These are phyloP conservation scores for Macrosteles quadrilineatus DNA, from an alignment of 1,140 invertebrate species.

Conservation along the genomic window DNA sequence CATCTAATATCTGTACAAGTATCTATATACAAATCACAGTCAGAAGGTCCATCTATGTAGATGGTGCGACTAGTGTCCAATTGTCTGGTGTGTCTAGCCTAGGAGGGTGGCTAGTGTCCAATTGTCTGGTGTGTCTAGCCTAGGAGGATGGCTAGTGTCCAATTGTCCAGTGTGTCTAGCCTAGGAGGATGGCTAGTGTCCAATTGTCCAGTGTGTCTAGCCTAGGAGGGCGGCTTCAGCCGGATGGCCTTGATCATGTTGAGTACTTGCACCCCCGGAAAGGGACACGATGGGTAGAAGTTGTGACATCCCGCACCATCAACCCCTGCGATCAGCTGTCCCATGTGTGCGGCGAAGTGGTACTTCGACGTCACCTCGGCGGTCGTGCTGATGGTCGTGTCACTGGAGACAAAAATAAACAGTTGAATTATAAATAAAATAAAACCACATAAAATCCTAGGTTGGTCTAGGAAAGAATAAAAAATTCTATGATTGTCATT, in stretches of 20 bases:
- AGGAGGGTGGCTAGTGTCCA: no score
- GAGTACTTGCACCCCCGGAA: conserved; percentile 63
- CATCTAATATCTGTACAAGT: no score
- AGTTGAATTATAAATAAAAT: no score
- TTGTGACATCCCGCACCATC: conserved; percentile 71
- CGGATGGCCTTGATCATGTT: conserved; percentile 64
- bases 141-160: not conserved
- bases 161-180: no score
- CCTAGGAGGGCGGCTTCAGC: not conserved
- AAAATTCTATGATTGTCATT: no score
- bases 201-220: no score
- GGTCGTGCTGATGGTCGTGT: conserved; percentile 60
- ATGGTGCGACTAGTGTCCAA: no score
- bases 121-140: not conserved
- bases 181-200: no score
- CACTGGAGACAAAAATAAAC: conserved; percentile 55
- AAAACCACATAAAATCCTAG: no score
- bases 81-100: no score
- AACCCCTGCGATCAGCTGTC: conserved; percentile 69
- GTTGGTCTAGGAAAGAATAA: no score
- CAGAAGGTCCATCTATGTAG: no score
- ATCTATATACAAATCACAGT: conserved; percentile 13
- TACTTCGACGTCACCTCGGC: conserved; percentile 70
- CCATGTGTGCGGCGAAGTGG: conserved; percentile 82
- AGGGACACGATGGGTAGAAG: conserved; percentile 69